These are phyloP conservation scores for Nannoperca australis DNA, from an alignment of 2,797 vertebrate genomes.

Conservation along the genomic window DNA sequence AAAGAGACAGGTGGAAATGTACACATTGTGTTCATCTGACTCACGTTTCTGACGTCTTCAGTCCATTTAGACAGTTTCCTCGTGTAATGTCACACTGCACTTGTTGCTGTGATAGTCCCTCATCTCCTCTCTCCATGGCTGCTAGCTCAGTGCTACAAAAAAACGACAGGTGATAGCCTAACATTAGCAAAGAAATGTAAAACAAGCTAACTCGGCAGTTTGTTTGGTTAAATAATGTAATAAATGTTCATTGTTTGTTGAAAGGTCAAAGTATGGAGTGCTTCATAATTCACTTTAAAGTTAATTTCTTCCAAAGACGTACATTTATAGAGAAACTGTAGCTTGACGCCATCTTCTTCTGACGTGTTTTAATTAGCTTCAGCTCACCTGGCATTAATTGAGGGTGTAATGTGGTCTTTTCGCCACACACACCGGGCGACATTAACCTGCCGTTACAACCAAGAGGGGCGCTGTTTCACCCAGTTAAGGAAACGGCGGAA, in stretches of 20 bases:
- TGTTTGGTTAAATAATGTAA: not conserved
- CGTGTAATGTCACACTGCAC: not conserved
- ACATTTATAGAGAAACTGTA: not conserved
- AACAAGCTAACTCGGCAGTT: not conserved
- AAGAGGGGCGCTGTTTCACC: conserved; percentile 36
- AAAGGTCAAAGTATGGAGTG: not conserved
- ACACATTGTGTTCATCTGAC: not conserved
- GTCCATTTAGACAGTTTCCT: not conserved
- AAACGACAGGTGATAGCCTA: not conserved
- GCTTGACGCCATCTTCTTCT: no score
- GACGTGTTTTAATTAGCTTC: not conserved
- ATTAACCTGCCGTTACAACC: not conserved
- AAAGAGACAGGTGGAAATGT: not conserved
- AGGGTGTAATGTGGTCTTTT: not conserved
- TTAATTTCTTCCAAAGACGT: not conserved
- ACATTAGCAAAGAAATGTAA: not conserved
- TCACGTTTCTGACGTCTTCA: conserved; percentile 1
- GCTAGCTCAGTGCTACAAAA: not conserved
- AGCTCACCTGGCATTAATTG: not conserved
- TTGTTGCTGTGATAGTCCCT: not conserved
- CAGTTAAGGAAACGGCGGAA: not conserved
- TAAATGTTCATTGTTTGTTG: not conserved
- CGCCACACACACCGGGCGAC: not conserved
- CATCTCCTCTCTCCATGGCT: rapidly evolving
- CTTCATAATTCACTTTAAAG: not conserved